phyloP scores from a whole-genome alignment of 2,113 vertebrate genomes.

The Ctenomys sociabilis region DNA sequence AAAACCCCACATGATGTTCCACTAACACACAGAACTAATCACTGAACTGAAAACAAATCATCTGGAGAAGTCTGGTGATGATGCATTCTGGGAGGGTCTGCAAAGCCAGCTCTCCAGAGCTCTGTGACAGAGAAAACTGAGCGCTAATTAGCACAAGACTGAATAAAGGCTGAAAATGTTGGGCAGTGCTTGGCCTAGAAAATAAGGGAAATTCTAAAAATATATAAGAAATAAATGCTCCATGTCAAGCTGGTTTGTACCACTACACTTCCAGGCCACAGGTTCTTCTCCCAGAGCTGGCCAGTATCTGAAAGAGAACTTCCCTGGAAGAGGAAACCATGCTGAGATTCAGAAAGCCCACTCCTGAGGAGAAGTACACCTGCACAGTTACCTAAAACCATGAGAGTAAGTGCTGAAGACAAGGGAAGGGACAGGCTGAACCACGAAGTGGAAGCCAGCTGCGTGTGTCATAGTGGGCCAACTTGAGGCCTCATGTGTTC shows the following conservation, averaged over 20 bases:
- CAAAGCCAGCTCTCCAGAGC: background rate
- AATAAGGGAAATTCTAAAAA: slow-evolving; percentile 14
- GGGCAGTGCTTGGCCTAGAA: background rate
- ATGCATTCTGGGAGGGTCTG: background rate
- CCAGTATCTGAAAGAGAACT: background rate
- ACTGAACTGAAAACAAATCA: slow-evolving; percentile 53
- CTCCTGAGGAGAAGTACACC: background rate
- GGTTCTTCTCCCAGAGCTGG: background rate
- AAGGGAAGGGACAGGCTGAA: background rate
- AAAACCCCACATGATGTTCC: slow-evolving; percentile 30
- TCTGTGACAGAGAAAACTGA: background rate
- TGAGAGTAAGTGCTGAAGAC: background rate
- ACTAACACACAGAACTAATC: slow-evolving; percentile 53
- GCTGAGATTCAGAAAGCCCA: background rate
- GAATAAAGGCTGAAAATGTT: background rate
- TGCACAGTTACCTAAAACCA: background rate
- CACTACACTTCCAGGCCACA: fast-evolving
- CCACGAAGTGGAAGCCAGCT: background rate
- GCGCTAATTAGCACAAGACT: background rate
- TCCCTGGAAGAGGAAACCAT: background rate
- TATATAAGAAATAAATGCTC: background rate
- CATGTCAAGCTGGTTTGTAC: background rate
- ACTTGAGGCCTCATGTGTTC: background rate
- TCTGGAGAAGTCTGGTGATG: background rate
- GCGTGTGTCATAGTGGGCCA: background rate